These are phyloP conservation scores for Leptocoma aspasia DNA, from an alignment of 2,113 vertebrate species.

Conservation along the genomic window DNA sequence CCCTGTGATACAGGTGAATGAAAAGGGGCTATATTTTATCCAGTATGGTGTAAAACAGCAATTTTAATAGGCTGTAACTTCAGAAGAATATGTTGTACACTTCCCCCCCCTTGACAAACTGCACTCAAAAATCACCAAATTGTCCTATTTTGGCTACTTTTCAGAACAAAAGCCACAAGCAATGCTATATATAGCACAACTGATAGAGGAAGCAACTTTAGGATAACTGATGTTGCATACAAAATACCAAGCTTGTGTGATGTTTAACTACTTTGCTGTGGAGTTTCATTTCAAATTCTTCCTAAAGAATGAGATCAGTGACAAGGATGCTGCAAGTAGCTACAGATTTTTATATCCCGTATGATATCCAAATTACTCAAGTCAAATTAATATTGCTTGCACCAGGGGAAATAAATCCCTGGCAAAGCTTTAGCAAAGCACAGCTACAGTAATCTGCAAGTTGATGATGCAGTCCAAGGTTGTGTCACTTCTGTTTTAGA, in stretches of 20 bases:
- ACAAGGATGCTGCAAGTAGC: neutral
- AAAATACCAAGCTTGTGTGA: neutral
- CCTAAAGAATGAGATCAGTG: neutral
- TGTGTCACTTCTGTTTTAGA: neutral
- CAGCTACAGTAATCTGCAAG: neutral
- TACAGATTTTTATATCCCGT: neutral
- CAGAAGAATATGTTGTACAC: neutral
- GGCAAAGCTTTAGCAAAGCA: neutral
- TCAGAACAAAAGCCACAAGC: neutral
- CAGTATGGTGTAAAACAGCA: neutral
- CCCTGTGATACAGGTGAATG: neutral
- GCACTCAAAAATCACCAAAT: neutral
- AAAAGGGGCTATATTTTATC: neutral
- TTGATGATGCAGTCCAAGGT: neutral
- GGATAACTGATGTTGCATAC: neutral
- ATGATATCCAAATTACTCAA: neutral
- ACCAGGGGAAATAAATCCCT: neutral
- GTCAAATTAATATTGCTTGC: neutral
- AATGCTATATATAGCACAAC: neutral
- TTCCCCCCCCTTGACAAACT: neutral
- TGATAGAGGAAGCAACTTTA: neutral
- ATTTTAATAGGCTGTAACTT: slow-evolving; percentile 1
- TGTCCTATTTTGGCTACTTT: neutral
- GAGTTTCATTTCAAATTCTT: slow-evolving; percentile 14
- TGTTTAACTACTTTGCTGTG: slow-evolving; percentile 1